Percentiles rank a stretch among this genome's conserved stretches.
Evolutionary conservation across 2,888 invertebrate genomes (phyloP).

Genomic region (Craniophora ligustri): DNA sequence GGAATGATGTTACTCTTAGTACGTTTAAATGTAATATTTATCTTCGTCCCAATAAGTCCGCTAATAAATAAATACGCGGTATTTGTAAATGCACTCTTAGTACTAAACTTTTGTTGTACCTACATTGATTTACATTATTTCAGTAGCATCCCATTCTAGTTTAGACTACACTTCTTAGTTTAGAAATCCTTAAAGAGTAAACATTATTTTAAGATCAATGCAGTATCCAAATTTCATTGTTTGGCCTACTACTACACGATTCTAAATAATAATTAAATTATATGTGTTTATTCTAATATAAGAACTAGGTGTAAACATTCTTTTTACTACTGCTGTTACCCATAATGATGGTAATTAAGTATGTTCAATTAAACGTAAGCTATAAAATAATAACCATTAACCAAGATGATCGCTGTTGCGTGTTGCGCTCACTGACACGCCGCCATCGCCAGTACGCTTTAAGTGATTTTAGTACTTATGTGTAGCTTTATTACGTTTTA

Average conservation of each 20-base stretch:
- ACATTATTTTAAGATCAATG: too few species aligned
- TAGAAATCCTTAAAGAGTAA: too few species aligned
- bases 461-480: background rate
- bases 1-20: background rate
- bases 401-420: constrained; percentile 1
- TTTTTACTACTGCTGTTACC: constrained; percentile 20
- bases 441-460: background rate
- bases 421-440: background rate
- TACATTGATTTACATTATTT: too few species aligned
- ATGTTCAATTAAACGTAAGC: constrained; percentile 5
- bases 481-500: background rate
- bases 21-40: too few species aligned
- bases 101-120: too few species aligned
- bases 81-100: too few species aligned
- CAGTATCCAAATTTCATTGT: too few species aligned
- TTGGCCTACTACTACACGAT: too few species aligned
- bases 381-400: constrained; percentile 32
- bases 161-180: too few species aligned
- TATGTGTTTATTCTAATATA: background rate
- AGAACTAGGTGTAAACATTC: background rate
- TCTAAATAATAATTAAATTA: background rate
- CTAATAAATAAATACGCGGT: too few species aligned
- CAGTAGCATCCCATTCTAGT: too few species aligned
- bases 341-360: constrained; percentile 7
- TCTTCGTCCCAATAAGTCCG: too few species aligned